Evolutionary conservation across 2,888 invertebrate genomes (phyloP).

Genomic region (Caenorhabditis panamensis): DNA sequence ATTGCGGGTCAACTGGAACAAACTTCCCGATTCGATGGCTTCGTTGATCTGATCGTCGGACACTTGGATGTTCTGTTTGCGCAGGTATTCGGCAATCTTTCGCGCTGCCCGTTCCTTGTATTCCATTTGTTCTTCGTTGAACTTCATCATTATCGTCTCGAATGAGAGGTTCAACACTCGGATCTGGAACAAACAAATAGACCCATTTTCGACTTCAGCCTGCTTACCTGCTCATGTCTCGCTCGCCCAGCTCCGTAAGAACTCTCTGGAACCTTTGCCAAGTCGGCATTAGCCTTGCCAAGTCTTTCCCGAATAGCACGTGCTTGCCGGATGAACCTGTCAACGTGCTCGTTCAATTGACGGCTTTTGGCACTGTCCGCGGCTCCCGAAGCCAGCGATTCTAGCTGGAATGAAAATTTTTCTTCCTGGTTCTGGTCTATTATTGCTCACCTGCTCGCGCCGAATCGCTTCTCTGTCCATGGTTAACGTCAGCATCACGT

Average conservation of each 20-base stretch:
- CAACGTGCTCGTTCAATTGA: constrained; percentile 36
- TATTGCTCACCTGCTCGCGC: constrained; percentile 25
- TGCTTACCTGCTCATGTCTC: constrained; percentile 47
- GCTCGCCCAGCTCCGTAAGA: constrained; percentile 27
- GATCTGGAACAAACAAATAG: constrained; percentile 28
- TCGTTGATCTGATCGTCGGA: constrained; percentile 34
- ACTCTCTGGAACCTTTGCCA: constrained; percentile 28
- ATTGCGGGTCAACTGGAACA: constrained; percentile 32
- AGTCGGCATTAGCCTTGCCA: neutral
- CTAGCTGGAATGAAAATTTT: constrained; percentile 41
- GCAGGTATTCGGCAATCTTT: constrained; percentile 41
- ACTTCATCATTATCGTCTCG: constrained; percentile 44
- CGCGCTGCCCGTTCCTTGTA: constrained; percentile 31
- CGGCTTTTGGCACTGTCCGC: constrained; percentile 25
- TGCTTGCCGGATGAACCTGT: constrained; percentile 43
- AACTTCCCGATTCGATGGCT: constrained; percentile 47
- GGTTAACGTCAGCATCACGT: constrained; percentile 33
- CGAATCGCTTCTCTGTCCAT: constrained; percentile 44
- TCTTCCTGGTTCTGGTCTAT: too few relatives aligned
- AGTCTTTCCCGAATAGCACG: constrained; percentile 8
- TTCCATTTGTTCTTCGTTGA: constrained; percentile 43
- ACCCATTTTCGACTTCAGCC: too few relatives aligned
- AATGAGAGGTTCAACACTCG: constrained; percentile 35
- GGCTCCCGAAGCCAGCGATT: constrained; percentile 29
- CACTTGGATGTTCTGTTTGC: constrained; percentile 50